Evolutionary conservation across 2,888 invertebrate genomes (phyloP), one percentile per base, ranked within the genome.

Genomic region (Dolichomitus sp.): DNA sequence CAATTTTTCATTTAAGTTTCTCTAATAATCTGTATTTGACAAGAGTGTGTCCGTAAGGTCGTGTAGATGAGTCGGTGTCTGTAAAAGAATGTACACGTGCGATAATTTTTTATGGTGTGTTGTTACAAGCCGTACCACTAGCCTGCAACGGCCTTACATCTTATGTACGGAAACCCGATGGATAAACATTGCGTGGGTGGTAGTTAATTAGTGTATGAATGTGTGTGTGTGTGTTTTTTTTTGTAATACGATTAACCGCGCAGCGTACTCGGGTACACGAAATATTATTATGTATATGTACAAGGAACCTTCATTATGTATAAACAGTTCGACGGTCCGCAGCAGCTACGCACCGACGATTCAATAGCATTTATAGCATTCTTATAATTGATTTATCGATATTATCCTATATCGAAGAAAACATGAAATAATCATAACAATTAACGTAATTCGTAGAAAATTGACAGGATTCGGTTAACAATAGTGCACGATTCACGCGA

Each of bases 21-120:
- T 84, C 86, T 86, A 86, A 77, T 87, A 85, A 87, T 83, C 87
- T 85, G 89, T 91, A 91, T 92, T 90, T 92, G 88, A 90, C 88
- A 90, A 89, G 82, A 82, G 78, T 80, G 74, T 73, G 76, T 76
- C 75, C n/a, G 40, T 74, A 48, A 82, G 42, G 52, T 75, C 59
- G 73, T 80, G 81, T 81, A 23, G 66, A 80, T 57, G 76, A 77
- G 84, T 89, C 27, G 33, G 88, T 89, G 87, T 87, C 87, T 84
- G 86, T 89, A 88, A 90, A 88, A 88, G 88, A 89, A 90, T 92
- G 89, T 92, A 91, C 91, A 92, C 86, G 90, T 91, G 89, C 89
- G 88, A 87, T 88, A 89, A 89, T 79, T 85, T 85, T 86, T 86
- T 78, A 48, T 11, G 73, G 66, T 70, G 74, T 69, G 40, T 70